Percentiles rank a stretch among this genome's conserved stretches.
phyloP scores from a whole-genome alignment of 2,113 vertebrate genomes.

The Pantherophis guttatus region DNA sequence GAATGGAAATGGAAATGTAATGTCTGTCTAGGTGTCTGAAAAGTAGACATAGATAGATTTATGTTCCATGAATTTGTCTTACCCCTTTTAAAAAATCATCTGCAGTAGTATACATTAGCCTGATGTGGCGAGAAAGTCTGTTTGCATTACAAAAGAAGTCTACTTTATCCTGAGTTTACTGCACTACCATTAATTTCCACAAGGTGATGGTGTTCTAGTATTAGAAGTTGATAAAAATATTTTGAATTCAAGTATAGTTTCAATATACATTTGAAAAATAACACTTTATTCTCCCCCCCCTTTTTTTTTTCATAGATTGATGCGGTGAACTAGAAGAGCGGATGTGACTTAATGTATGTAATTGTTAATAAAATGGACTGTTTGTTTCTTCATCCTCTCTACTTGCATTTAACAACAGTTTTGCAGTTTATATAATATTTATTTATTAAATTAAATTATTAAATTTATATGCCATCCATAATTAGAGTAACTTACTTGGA shows the following conservation, averaged over 20 bases:
- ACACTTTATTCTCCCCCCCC: background rate
- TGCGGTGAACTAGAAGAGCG: conserved; percentile 69
- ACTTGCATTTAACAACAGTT: background rate
- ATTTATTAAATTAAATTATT: background rate
- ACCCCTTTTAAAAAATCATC: background rate
- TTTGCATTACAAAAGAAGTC: background rate
- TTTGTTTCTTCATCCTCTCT: background rate
- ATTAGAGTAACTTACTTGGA: background rate
- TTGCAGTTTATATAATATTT: background rate
- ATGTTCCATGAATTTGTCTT: background rate
- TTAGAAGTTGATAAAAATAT: background rate
- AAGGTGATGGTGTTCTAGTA: background rate
- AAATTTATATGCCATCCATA: background rate
- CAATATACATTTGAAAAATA: background rate
- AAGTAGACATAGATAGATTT: background rate
- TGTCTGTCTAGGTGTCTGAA: background rate
- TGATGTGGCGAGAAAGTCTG: background rate
- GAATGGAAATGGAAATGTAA: background rate
- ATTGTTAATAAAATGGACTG: conserved; percentile 59
- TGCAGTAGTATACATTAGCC: background rate
- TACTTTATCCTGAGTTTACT: background rate
- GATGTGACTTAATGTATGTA: conserved; percentile 41
- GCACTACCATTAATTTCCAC: background rate
- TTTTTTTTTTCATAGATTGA: conserved; percentile 66
- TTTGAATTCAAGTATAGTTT: background rate